Evolutionary conservation across 2,113 vertebrate genomes (phyloP), one percentile per base, ranked within the genome.

Genomic region (Agapornis roseicollis): DNA sequence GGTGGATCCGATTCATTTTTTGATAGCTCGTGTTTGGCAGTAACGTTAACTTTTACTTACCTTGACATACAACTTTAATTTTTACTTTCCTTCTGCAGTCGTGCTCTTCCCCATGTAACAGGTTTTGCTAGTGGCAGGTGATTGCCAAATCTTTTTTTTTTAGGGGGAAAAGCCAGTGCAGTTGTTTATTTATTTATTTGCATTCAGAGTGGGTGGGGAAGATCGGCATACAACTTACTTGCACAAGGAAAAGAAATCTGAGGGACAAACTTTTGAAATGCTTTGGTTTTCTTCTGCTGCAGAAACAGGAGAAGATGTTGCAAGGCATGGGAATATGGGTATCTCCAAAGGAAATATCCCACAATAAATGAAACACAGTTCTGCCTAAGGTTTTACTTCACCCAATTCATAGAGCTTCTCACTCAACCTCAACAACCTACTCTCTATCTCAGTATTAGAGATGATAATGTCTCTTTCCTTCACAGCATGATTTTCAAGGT

Each of bases 291-390:
- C 44, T 74, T 83, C 87, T 88, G 44, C 95, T 97, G 93, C 24
- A 85, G 56, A 98, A 98, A 95, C 68, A 89, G 92, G 87, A 97
- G 85, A 89, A 97, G 97, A 97, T 88, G 87, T 83, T 89, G 60
- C 82, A 95, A 65, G 77, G 89, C 82, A 82, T 4, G 50, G 70
- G 77, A 71, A 92, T 89, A 97, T 96, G 98, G 97, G 98, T 99
- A 98, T 95, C 83, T 69, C 22, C 37, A 69, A 88, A 97, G 92
- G 96, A 96, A 97, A 92, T 93, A 98, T 98, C 98, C 97, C 98
- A 98, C 98, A 98, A 64, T 94, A 71, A 90, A 52, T 13, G 47
- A 55, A n/a, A 72, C 11, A 29, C 66, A 28, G 56, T 44, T 94
- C 73, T 60, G 35, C 41, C 17, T 7, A 88, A 74, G 25, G 61